Conservation (phyloP, 1,140 invertebrate species). For the Platorchestia sp. region DNA sequence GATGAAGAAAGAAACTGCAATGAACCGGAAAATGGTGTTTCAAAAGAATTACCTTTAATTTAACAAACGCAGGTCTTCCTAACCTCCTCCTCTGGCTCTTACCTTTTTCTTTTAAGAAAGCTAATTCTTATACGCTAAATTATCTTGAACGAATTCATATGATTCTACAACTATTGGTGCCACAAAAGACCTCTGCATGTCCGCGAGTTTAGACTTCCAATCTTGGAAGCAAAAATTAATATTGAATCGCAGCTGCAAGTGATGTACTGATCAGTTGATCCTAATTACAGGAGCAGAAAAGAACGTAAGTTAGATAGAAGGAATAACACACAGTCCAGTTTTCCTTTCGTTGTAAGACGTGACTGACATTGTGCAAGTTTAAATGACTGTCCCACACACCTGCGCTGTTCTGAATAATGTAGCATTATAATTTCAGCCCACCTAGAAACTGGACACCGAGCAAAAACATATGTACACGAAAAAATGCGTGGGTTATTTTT, state of each 20-base stretch:
- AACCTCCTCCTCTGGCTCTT: no score
- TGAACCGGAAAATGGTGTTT: no score
- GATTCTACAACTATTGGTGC: no score
- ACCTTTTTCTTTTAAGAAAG: no score
- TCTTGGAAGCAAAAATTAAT: background rate
- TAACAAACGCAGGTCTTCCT: no score
- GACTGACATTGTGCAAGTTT: background rate
- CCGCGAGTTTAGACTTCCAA: background rate
- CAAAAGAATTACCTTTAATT: no score
- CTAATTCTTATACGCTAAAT: no score
- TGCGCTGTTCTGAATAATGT: background rate
- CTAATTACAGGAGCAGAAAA: background rate
- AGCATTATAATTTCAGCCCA: background rate
- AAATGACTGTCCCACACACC: background rate
- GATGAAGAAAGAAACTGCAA: no score
- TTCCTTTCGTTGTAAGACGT: background rate
- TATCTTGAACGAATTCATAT: no score
- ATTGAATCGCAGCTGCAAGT: background rate
- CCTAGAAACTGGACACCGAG: background rate
- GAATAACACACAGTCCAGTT: background rate
- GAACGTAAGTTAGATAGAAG: background rate
- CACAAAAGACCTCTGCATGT: no score
- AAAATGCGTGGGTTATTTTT: background rate
- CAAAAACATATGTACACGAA: background rate
- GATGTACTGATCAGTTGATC: background rate